These are phyloP conservation scores for Dasypogon diadema DNA, from an alignment of 2,888 invertebrate species.

Conservation along the genomic window DNA sequence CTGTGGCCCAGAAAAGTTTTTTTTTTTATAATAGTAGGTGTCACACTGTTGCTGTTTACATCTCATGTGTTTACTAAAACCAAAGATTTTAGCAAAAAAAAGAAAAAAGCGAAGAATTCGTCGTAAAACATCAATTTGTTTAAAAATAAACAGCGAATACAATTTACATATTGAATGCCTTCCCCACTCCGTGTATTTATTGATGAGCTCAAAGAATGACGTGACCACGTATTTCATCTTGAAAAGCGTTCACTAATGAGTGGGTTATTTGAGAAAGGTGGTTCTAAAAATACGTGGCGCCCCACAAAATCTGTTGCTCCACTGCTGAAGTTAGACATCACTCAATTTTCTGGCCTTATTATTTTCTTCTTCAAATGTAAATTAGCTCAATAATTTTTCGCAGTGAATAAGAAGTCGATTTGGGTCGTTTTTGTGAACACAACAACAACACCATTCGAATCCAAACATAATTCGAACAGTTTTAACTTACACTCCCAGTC, in stretches of 20 bases:
- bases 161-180: too few relatives aligned
- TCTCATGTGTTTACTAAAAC: too few relatives aligned
- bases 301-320: not conserved
- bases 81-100: too few relatives aligned
- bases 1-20: too few relatives aligned
- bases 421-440: conserved; percentile 27
- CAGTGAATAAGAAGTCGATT: conserved; percentile 21
- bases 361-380: conserved; percentile 30
- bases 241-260: not conserved
- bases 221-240: not conserved
- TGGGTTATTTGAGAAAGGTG: not conserved
- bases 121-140: too few relatives aligned
- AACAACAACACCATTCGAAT: not conserved
- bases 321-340: too few relatives aligned
- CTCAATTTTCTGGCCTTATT: not conserved
- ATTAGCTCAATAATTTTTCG: conserved; percentile 23
- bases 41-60: too few relatives aligned
- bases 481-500: not conserved
- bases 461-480: not conserved
- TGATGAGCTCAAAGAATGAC: not conserved
- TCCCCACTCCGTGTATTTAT: too few relatives aligned
- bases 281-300: not conserved
- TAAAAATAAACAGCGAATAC: too few relatives aligned
- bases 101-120: too few relatives aligned
- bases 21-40: too few relatives aligned